Percentiles rank a stretch among this genome's conserved stretches.
Conservation (phyloP, 2,797 vertebrate species). For the Meriones psammophilus region DNA sequence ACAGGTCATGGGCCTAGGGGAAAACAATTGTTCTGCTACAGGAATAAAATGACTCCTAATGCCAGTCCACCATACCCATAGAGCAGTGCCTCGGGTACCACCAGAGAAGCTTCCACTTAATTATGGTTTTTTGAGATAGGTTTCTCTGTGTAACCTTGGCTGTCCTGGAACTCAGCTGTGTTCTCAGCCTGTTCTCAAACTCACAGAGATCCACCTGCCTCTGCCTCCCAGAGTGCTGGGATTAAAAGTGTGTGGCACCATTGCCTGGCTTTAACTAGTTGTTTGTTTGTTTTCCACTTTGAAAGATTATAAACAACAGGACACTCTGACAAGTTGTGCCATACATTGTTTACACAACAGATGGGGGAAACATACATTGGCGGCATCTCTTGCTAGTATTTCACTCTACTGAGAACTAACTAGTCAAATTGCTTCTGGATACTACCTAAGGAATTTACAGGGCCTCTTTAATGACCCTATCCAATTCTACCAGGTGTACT, state of each 20-base stretch:
- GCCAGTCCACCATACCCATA: background rate
- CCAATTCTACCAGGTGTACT: background rate
- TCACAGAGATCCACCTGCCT: background rate
- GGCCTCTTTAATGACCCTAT: background rate
- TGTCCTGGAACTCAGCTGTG: too few relatives aligned
- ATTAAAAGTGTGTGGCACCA: background rate
- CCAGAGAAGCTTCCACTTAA: background rate
- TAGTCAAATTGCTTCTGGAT: constrained; percentile 4
- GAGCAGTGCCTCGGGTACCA: background rate
- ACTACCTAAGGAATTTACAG: background rate
- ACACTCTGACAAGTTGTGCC: background rate
- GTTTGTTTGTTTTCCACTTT: background rate
- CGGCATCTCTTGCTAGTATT: background rate
- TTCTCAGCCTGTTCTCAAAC: background rate
- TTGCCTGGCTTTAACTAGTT: background rate
- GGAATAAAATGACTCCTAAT: background rate
- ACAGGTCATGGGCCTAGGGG: background rate
- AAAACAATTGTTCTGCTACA: background rate
- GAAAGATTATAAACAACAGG: constrained; percentile 20
- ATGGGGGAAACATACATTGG: background rate
- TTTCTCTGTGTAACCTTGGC: too few relatives aligned
- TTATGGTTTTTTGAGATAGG: too few relatives aligned
- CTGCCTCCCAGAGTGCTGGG: too few relatives aligned
- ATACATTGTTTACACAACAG: background rate
- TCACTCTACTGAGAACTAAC: background rate